Evolutionary conservation across 2,113 vertebrate genomes (phyloP), one percentile per base, ranked within the genome.

Genomic region (Bostrychus sinensis): DNA sequence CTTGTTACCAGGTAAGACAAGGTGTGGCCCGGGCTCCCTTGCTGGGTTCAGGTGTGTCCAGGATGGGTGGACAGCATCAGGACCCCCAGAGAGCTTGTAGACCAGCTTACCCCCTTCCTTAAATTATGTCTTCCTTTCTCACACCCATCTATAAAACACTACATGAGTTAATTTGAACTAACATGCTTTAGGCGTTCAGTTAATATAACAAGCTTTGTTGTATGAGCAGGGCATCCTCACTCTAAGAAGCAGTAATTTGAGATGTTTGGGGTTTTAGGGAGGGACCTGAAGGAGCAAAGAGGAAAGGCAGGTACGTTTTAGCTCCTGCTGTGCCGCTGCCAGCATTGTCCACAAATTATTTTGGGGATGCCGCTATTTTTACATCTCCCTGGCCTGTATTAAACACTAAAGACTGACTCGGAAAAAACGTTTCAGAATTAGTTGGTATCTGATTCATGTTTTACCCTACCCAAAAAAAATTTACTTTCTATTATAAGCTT

Each of bases 251-350:
- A 38, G 86, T 81, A 86, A 88, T 71, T 54, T 51, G 84, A 84
- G 82, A 77, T 38, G 56, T 51, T 59, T 55, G 73, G 36, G 72
- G 74, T 82, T 85, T 85, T 81, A 85, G 82, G 70, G 80, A 75
- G 62, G 32, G 51, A 42, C 4, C 36, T 34, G 54, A 58, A 71
- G 20, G 61, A 59, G 72, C 19, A 48, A 76, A 63, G 39, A 13
- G 43, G 43, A 46, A 48, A 48, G 23, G n/a, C 66, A 74, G 79
- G 71, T 78, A 59, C 69, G 56, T 53, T n/a, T n/a, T 63, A 53
- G 75, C 68, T 75, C 85, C 76, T 80, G 79, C 72, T 69, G 84
- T 73, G 86, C 89, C 66, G 67, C 80, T 78, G 80, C 85, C 46
- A 50, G 23, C 46, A 50, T 1, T 26, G 25, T 26, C 25, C 20